phyloP scores from a whole-genome alignment of 37 sponge, comb jelly and placozoan species.

The Aplysina aerophoba region DNA sequence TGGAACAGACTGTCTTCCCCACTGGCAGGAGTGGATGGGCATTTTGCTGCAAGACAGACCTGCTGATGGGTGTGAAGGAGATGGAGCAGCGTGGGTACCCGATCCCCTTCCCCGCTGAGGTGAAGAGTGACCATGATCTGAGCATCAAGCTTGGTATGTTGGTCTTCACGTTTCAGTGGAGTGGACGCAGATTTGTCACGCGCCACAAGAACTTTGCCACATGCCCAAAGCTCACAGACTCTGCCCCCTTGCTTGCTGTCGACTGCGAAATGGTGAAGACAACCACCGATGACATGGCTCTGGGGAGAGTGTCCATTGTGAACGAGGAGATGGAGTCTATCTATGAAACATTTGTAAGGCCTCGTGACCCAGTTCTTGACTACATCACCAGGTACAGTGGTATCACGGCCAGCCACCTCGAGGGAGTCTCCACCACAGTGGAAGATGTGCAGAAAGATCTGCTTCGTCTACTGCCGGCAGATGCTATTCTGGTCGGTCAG shows the following conservation, averaged over 20 bases:
- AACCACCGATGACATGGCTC: slow-evolving; percentile 35
- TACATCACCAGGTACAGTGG: slow-evolving; percentile 95
- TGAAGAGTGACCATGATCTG: not conserved
- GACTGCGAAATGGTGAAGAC: slow-evolving; percentile 93
- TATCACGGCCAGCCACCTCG: slow-evolving; percentile 70
- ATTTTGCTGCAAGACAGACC: slow-evolving; percentile 6
- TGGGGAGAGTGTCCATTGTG: slow-evolving; percentile 89
- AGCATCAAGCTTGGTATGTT: slow-evolving; percentile 12
- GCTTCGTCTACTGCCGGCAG: slow-evolving; percentile 53
- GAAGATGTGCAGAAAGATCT: slow-evolving; percentile 80
- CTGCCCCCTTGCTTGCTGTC: slow-evolving; percentile 71
- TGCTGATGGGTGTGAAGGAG: slow-evolving; percentile 42
- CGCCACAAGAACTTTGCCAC: not conserved
- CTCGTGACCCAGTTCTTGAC: slow-evolving; percentile 71
- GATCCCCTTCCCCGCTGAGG: not conserved
- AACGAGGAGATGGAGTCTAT: slow-evolving; percentile 75
- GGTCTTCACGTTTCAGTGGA: not conserved
- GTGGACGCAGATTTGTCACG: not conserved
- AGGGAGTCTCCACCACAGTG: slow-evolving; percentile 79
- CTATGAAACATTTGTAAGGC: slow-evolving; percentile 87
- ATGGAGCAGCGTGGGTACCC: slow-evolving; percentile 51
- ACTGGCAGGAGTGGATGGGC: not conserved
- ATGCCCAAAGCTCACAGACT: not conserved
- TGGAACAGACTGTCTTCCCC: slow-evolving; percentile 47
- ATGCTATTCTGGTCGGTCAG: slow-evolving; percentile 90